These are phyloP conservation scores for Eupithecia vulgata DNA, from an alignment of 2,888 invertebrate genomes.

Conservation along the genomic window DNA sequence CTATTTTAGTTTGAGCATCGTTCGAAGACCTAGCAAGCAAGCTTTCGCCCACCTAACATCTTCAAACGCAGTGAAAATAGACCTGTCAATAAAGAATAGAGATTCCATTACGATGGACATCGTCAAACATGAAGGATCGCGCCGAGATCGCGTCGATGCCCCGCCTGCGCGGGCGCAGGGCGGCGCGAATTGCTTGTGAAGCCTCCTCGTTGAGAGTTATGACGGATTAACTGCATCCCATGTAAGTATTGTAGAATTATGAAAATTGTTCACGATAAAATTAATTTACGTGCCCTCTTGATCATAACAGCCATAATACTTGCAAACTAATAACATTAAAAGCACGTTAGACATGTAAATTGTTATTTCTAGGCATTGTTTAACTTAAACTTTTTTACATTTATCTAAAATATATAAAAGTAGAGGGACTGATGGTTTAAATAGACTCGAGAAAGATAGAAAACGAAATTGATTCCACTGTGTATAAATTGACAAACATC, in stretches of 20 bases:
- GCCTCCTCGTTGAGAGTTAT: conserved; percentile 42
- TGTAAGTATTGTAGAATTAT: conserved; percentile 17
- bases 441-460: neutral
- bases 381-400: neutral
- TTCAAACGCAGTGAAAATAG: conserved; percentile 17
- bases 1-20: neutral
- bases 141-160: conserved; percentile 36
- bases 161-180: conserved; percentile 39
- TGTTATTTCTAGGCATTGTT: neutral
- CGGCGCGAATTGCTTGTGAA: conserved; percentile 41
- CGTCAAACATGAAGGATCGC: conserved; percentile 42
- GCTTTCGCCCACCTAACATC: conserved; percentile 13
- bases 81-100: conserved; percentile 40
- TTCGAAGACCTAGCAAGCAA: neutral
- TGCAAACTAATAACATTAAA: neutral
- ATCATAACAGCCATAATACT: neutral
- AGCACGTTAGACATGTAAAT: neutral
- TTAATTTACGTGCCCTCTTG: neutral
- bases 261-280: conserved; percentile 10
- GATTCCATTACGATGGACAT: conserved; percentile 45
- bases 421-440: neutral
- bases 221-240: conserved; percentile 32
- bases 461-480: neutral
- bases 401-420: neutral
- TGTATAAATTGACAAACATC: conserved; percentile 13